Conservation (phyloP, 2,797 vertebrate genomes). For the Tauraco hartlaubi region DNA sequence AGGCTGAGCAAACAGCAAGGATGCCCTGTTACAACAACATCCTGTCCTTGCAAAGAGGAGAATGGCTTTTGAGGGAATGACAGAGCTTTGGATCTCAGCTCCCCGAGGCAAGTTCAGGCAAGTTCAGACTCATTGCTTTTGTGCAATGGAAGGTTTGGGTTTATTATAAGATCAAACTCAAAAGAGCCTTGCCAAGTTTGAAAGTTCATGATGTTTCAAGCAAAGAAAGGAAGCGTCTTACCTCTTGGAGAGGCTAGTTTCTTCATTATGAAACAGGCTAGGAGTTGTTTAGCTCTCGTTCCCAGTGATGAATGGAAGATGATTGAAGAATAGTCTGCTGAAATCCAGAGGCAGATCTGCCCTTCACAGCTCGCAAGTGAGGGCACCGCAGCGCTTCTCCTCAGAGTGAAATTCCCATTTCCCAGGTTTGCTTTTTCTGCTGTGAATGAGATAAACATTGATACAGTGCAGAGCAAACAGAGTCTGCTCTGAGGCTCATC, state of each 20-base stretch:
- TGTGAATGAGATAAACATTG: slow-evolving; percentile 23
- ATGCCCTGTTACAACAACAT: slow-evolving; percentile 61
- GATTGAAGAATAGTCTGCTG: not conserved
- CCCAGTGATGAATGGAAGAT: slow-evolving; percentile 21
- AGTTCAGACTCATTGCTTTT: slow-evolving; percentile 67
- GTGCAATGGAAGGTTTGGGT: slow-evolving; percentile 30
- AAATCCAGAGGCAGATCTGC: not conserved
- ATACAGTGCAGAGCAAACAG: slow-evolving; percentile 29
- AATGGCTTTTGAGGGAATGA: slow-evolving; percentile 68
- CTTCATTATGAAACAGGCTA: not conserved
- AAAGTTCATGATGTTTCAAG: slow-evolving; percentile 67
- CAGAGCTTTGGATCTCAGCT: slow-evolving; percentile 68
- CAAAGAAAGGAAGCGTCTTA: slow-evolving; percentile 37
- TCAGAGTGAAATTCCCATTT: not conserved
- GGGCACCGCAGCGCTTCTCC: accelerated
- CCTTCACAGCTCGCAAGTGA: not conserved
- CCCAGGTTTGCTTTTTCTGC: not conserved
- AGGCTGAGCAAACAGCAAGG: slow-evolving; percentile 56
- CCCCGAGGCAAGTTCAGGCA: slow-evolving; percentile 54
- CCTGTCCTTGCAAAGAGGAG: slow-evolving; percentile 63
- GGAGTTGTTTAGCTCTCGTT: not conserved
- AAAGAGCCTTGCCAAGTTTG: slow-evolving; percentile 67
- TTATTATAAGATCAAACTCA: slow-evolving; percentile 61
- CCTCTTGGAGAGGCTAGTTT: slow-evolving; percentile 17
- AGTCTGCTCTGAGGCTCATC: not conserved